Evolutionary conservation across 1,140 invertebrate species (phyloP).

Genomic region (Aleiodes sp.): DNA sequence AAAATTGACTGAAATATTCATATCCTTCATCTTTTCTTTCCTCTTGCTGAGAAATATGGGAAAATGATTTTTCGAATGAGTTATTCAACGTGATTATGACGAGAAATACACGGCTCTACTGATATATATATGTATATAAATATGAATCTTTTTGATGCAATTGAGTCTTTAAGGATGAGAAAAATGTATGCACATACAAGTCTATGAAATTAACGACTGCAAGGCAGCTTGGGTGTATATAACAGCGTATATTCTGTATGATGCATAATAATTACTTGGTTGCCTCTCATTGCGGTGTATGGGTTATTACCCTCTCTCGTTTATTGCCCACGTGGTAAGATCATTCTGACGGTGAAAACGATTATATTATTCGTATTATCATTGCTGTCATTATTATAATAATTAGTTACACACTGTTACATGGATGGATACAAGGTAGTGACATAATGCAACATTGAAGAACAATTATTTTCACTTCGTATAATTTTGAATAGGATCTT

Average conservation of each 20-base stretch:
- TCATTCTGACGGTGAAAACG: slow-evolving; percentile 2
- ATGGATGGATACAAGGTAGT: not conserved
- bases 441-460: not conserved
- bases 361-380: not conserved
- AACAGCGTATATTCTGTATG: not conserved
- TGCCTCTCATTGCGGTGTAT: not conserved
- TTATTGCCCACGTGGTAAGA: not conserved
- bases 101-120: no score
- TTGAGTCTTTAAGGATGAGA: not conserved
- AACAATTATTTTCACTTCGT: no score
- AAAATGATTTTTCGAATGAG: no score
- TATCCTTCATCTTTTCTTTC: no score
- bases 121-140: no score
- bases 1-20: no score
- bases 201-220: slow-evolving; percentile 1
- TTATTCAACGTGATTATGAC: no score
- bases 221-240: not conserved
- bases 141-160: not conserved
- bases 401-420: not conserved
- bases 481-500: no score
- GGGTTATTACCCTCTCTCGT: slow-evolving; percentile 5
- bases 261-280: not conserved
- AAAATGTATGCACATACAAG: not conserved
- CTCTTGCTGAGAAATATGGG: no score
- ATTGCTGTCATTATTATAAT: not conserved